Evolutionary conservation across 2,797 vertebrate genomes (phyloP).

Genomic region (Neosilurus mollespiculum): DNA sequence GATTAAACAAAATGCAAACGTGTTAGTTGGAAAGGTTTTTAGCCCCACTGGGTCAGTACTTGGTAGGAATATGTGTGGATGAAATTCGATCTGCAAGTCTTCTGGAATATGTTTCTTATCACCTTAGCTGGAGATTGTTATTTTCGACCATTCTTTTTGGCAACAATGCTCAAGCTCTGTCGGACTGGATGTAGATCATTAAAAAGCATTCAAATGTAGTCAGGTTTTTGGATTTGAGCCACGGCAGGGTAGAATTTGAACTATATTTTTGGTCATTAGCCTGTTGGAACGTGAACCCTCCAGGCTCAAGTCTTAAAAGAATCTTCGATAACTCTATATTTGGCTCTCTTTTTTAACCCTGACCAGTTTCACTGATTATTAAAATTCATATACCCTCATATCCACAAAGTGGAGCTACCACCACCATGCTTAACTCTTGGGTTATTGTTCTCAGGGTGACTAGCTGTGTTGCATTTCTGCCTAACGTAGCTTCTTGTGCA

Average conservation of each 20-base stretch:
- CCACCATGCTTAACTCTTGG: not conserved
- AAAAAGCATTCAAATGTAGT: not conserved
- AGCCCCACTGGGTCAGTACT: not conserved
- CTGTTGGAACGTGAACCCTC: not conserved
- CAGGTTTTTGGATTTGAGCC: not conserved
- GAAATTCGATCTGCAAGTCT: not conserved
- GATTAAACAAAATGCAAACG: not conserved
- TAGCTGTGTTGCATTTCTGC: not conserved
- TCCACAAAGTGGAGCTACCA: not conserved
- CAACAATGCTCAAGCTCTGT: not conserved
- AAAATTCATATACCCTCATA: not conserved
- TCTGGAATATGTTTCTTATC: not conserved
- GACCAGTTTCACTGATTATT: not conserved
- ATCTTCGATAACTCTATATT: not conserved
- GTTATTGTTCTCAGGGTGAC: not conserved
- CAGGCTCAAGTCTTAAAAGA: not conserved
- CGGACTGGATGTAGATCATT: not conserved
- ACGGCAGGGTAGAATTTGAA: not conserved
- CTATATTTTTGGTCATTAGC: not conserved
- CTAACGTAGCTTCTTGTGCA: not conserved
- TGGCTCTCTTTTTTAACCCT: not conserved
- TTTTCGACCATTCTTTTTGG: slow-evolving; percentile 3
- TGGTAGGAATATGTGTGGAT: not conserved
- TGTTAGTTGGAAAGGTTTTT: not conserved
- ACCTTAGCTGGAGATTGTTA: not conserved